phyloP scores from a whole-genome alignment of 2,113 vertebrate species.

The Sorex araneus region DNA sequence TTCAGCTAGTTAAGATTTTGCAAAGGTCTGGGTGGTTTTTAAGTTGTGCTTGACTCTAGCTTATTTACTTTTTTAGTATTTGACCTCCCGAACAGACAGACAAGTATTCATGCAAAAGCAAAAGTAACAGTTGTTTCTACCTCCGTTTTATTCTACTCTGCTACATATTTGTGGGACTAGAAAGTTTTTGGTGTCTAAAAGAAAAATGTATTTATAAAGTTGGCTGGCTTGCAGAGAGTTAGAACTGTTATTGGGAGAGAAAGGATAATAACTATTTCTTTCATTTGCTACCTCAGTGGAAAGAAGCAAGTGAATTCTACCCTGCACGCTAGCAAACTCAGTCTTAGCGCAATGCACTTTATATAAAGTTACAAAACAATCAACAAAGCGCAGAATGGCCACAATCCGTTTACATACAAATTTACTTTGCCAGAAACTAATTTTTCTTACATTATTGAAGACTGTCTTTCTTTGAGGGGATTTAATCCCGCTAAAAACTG shows the following conservation, averaged over 20 bases:
- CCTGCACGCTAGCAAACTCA: background rate
- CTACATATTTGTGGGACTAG: background rate
- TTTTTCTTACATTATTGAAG: background rate
- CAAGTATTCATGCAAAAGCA: constrained; percentile 36
- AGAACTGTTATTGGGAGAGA: constrained; percentile 38
- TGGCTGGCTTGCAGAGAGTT: background rate
- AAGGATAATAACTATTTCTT: background rate
- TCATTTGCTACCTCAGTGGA: constrained; percentile 12
- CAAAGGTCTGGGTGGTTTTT: background rate
- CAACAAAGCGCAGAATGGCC: background rate
- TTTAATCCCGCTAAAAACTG: constrained; percentile 44
- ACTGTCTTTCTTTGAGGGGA: constrained; percentile 35
- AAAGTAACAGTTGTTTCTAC: background rate
- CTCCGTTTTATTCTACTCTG: constrained; percentile 25
- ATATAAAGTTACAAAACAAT: background rate
- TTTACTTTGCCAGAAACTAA: background rate
- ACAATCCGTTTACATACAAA: background rate
- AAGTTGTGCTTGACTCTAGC: constrained; percentile 24
- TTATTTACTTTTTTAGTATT: constrained; percentile 50
- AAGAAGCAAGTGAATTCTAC: background rate
- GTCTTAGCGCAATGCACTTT: background rate
- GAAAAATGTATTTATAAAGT: background rate
- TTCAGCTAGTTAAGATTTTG: constrained; percentile 29
- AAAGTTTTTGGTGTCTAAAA: background rate
- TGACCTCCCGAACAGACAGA: constrained; percentile 3